Base-by-base conservation (phyloP, 2,113 vertebrate genomes). In the Hippocampus comes region DNA sequence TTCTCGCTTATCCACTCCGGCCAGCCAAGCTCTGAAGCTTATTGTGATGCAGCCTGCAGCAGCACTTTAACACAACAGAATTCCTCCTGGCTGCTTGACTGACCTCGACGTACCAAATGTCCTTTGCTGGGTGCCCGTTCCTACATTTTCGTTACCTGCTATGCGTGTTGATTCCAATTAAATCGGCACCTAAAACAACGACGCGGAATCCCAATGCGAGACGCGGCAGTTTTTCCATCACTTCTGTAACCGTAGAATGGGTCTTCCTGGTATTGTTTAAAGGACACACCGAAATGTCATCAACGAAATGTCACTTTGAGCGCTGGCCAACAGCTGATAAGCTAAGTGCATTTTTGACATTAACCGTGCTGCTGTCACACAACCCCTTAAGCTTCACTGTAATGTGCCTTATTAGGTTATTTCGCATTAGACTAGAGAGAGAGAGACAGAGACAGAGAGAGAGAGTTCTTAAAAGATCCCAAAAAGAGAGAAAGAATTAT, bases 1-100 rank as follows among this genome's bases (percentile, higher is more conserved):
- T 9, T 68, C 75, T 75, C 57, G 51, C 63, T 27, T 64, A 67
- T 79, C 7, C 42, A 71, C 66, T 72, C 23, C 74, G 75, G 75
- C 69, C 69, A 42, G 55, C 48, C 17, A 68, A 41, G 51, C 71
- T 43, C 42, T 17, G 30, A 53, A 43, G 53, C 71, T 75, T 77
- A 82, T 84, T 84, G 75, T 68, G 23, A 86, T 85, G 63, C 78
- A 68, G 67, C 20, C 53, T 71, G 70, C 64, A 65, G 55, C 67
- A 48, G 68, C 38, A 9, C 34, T 9, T 42, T 9, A 76, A 49
- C 43, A 55, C 21, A 68, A 70, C 68, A 49, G 30, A 21, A 25
- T 72, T 68, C 53, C 56, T 68, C 56, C 70, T 53, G 17, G 59
- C 42, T 64, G 76, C 46, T 64, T 49, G 9, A 68, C 18, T 60